Conservation (phyloP, 2,888 invertebrate genomes). For the Spialia ferax region DNA sequence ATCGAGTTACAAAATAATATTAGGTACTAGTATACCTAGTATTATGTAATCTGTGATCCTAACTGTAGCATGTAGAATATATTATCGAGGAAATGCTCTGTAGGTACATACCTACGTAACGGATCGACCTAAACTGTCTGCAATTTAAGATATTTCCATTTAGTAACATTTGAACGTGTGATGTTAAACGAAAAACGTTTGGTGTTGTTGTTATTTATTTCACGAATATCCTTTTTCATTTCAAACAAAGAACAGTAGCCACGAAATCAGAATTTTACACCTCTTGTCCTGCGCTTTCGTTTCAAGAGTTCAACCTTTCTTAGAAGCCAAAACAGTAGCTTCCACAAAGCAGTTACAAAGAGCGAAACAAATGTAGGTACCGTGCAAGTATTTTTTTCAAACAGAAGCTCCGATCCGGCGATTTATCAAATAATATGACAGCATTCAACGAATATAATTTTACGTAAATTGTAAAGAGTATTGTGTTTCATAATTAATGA, state of each 20-base stretch:
- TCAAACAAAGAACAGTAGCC: slow-evolving; percentile 27
- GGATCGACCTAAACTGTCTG: no score
- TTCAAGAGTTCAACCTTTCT: slow-evolving; percentile 42
- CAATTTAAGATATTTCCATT: no score
- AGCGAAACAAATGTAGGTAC: slow-evolving; percentile 45
- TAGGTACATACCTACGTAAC: no score
- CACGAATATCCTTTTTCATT: background rate
- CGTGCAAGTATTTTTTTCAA: slow-evolving; percentile 45
- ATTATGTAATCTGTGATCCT: no score
- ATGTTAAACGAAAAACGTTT: background rate
- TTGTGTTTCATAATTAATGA: slow-evolving; percentile 87
- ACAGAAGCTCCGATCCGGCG: slow-evolving; percentile 63
- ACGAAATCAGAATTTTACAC: slow-evolving; percentile 28
- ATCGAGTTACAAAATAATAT: no score
- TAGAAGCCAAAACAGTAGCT: slow-evolving; percentile 48
- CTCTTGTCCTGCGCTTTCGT: slow-evolving; percentile 27
- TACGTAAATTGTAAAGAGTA: slow-evolving; percentile 80
- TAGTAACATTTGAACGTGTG: background rate
- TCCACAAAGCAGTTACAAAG: slow-evolving; percentile 42
- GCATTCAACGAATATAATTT: slow-evolving; percentile 78
- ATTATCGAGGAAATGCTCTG: no score
- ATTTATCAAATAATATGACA: slow-evolving; percentile 84
- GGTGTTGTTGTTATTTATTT: background rate
- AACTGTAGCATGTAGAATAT: no score
- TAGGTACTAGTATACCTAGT: no score